These are phyloP conservation scores for Linyphia triangularis DNA, from an alignment of 2,888 invertebrate species.

Conservation along the genomic window DNA sequence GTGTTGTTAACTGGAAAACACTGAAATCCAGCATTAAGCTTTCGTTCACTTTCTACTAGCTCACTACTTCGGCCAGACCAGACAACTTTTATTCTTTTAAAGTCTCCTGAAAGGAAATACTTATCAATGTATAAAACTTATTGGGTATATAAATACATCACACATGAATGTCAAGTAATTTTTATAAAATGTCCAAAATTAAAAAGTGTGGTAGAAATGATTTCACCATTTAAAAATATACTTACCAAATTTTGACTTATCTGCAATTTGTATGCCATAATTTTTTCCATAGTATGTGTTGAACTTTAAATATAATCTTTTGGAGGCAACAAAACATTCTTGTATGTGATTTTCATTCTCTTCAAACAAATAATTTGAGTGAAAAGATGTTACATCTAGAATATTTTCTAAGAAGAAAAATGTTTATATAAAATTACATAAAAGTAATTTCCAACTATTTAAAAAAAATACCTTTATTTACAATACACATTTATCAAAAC, in stretches of 20 bases:
- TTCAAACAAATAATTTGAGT: constrained; percentile 19
- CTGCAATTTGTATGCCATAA: neutral
- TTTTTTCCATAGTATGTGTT: neutral
- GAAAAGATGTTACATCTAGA: constrained; percentile 31
- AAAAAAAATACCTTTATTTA: neutral
- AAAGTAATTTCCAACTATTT: neutral
- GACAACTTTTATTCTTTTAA: neutral
- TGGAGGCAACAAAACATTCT: neutral
- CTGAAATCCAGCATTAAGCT: constrained; percentile 13
- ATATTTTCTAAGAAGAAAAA: constrained; percentile 28
- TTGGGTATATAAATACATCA: neutral
- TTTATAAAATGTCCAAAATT: neutral
- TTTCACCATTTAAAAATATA: neutral
- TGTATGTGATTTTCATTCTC: constrained; percentile 23
- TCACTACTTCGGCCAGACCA: neutral
- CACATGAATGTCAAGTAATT: neutral
- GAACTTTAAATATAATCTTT: neutral
- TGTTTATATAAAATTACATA: neutral
- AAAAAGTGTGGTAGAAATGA: neutral
- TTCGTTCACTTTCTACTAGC: neutral
- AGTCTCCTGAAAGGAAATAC: neutral
- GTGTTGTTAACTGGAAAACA: neutral
- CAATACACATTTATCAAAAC: neutral
- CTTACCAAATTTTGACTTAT: neutral
- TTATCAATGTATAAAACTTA: neutral